phyloP scores from a whole-genome alignment of 2,888 invertebrate genomes.

The Pemphredon lugubris region DNA sequence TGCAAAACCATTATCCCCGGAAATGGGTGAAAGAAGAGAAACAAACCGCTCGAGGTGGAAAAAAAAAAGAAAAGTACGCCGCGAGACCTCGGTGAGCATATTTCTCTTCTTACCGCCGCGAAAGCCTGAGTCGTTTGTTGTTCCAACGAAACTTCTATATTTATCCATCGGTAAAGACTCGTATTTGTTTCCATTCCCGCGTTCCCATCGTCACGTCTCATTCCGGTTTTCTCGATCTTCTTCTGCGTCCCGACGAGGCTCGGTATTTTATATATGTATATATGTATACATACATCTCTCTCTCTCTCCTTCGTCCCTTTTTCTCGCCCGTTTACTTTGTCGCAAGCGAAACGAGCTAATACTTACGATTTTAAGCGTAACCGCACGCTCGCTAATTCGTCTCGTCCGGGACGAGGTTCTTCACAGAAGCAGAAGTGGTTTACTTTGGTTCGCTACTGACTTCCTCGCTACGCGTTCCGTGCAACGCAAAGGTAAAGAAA shows the following conservation, averaged over 20 bases:
- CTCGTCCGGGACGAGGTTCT: constrained; percentile 36
- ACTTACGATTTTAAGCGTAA: constrained; percentile 31
- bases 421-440: constrained; percentile 50
- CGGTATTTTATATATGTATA: too few species aligned
- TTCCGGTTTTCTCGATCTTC: constrained; percentile 40
- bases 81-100: constrained; percentile 43
- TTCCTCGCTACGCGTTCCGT: constrained; percentile 50
- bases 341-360: constrained; percentile 16
- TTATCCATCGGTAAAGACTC: constrained; percentile 50
- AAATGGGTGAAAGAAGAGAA: constrained; percentile 18
- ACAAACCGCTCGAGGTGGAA: constrained; percentile 15
- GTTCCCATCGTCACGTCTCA: constrained; percentile 38
- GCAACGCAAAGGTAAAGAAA: too few species aligned
- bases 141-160: constrained; percentile 61
- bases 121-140: constrained; percentile 54
- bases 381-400: constrained; percentile 41
- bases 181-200: constrained; percentile 60
- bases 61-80: constrained; percentile 10
- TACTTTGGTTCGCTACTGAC: constrained; percentile 44
- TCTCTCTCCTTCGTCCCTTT: neutral
- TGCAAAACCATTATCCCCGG: constrained; percentile 24
- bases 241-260: constrained; percentile 9
- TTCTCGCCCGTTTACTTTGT: constrained; percentile 1
- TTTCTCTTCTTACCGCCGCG: constrained; percentile 24
- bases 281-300: too few species aligned